phyloP scores from a whole-genome alignment of 2,888 invertebrate genomes.

The Pollenia griseotomentosa region DNA sequence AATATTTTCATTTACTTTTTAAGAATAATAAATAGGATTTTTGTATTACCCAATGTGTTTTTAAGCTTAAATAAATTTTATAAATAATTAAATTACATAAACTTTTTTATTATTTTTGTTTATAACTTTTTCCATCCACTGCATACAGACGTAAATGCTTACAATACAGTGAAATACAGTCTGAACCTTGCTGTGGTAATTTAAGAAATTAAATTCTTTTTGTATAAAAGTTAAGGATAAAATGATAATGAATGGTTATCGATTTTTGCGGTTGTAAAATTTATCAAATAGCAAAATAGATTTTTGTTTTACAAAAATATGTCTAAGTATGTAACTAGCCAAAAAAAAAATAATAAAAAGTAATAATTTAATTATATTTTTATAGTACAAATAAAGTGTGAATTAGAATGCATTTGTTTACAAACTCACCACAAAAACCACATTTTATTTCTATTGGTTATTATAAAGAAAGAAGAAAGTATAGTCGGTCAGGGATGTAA shows the following conservation, averaged over 20 bases:
- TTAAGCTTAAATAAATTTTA: constrained; percentile 17
- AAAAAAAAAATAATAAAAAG: neutral
- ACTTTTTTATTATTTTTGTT: constrained; percentile 6
- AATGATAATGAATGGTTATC: neutral
- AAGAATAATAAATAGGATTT: constrained; percentile 37
- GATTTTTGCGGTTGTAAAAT: constrained; percentile 12
- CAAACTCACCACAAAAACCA: constrained; percentile 6
- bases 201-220: constrained; percentile 2
- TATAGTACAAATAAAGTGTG: neutral
- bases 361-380: constrained; percentile 2
- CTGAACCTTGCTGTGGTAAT: neutral
- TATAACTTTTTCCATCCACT: neutral
- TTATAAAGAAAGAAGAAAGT: no score
- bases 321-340: no score
- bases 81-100: constrained; percentile 33
- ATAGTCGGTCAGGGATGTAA: no score
- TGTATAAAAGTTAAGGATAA: neutral
- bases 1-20: neutral
- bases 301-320: no score
- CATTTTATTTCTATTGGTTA: neutral
- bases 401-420: neutral
- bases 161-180: no score
- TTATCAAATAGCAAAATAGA: neutral
- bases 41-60: constrained; percentile 35
- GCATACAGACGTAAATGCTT: neutral